Base-by-base conservation (phyloP, 2,888 invertebrate genomes). In the Nebria brevicollis region DNA sequence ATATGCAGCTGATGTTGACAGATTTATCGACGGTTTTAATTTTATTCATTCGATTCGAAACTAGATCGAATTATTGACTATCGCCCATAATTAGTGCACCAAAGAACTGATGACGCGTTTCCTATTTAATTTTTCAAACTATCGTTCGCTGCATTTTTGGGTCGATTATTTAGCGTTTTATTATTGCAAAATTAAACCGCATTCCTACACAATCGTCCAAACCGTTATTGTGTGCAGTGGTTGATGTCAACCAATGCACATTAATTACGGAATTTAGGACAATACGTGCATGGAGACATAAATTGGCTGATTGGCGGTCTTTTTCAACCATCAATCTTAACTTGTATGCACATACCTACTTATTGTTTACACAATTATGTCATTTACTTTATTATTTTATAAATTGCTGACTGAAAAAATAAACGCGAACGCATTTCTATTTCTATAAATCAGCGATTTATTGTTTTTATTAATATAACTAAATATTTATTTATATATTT, bases 221-320 rank as follows among this genome's bases (percentile, higher is more conserved):
- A 79, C 79, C 79, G 79, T 79, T 79, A 79, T 66, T 68, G 70
- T 13, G 73, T 11, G 20, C 43, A 54, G 13, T 54, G 54, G 34
- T 34, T 54, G 54, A 54, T 72, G 70, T 72, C 72, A 72, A 72
- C 72, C 70, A n/a, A 54, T 54, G 20, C 43, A 54, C 72, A 54
- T 77, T 64, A 70, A 72, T 77, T 25, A 72, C 41, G 72, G 77
- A 72, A 77, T 77, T 70, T 77, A 77, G 77, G 77, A 77, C 77
- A 77, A 77, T 72, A 77, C 77, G 77, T 77, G 77, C 70, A 20
- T 20, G 34, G 77, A 25, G 13, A 64, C 54, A 77, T 34, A 26
- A 77, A 77, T 72, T 72, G 77, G 72, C 77, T 72, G 20, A 77
- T 77, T 20, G 77, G n/a, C 41, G 66, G 25, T 13, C 54, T 54